phyloP scores from a whole-genome alignment of 2,888 invertebrate genomes.

The Lithophane semibrunnea region DNA sequence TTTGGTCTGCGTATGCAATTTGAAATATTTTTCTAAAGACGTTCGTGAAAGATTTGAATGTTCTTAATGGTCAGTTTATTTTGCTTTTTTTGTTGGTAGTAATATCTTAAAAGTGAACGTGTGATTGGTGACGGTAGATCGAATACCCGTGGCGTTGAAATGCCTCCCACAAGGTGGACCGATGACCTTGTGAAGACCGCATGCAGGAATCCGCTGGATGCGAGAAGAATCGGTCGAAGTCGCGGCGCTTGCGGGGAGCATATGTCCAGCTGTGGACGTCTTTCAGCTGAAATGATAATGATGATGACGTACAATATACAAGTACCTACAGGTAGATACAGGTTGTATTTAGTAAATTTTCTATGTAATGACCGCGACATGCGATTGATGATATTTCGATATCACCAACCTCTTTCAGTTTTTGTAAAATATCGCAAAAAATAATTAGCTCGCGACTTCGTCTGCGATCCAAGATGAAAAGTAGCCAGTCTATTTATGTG shows the following conservation, averaged over 20 bases:
- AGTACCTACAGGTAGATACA: not conserved
- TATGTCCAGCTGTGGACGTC: too few species aligned
- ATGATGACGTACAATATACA: not conserved
- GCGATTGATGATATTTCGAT: not conserved
- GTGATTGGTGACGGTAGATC: too few species aligned
- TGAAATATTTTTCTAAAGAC: not conserved
- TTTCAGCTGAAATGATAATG: not conserved
- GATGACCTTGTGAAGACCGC: not conserved
- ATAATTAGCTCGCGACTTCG: too few species aligned
- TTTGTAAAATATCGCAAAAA: not conserved
- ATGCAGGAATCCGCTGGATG: too few species aligned
- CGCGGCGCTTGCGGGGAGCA: too few species aligned
- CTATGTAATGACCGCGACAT: not conserved
- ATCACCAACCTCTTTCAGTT: not conserved
- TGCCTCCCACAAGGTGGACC: not conserved
- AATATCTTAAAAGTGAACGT: not conserved
- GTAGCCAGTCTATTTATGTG: too few species aligned
- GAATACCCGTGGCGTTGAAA: not conserved
- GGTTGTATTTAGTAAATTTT: not conserved
- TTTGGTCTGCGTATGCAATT: conserved; percentile 14
- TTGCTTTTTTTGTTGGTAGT: not conserved
- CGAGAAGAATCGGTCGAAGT: not conserved
- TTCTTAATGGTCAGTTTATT: not conserved
- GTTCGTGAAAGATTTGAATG: conserved; percentile 11
- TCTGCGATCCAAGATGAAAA: too few species aligned